A percentile compares a stretch with the other conserved stretches of the same genome.
Evolutionary conservation across 1,140 invertebrate genomes (phyloP).

Genomic region (Teleogryllus occipitalis): DNA sequence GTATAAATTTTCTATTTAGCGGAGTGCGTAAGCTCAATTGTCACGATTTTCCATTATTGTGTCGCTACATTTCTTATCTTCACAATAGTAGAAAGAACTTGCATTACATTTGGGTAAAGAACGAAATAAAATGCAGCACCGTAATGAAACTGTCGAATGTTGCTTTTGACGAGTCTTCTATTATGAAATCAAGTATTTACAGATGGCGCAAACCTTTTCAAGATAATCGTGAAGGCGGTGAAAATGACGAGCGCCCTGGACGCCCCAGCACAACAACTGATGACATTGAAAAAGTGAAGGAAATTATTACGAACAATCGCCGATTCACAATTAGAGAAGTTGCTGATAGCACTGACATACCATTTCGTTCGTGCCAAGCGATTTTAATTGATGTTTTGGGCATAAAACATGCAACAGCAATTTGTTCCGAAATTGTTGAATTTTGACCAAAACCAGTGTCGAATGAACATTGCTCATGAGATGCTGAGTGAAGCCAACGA

Average conservation of each 20-base stretch:
- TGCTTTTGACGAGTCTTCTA: neutral
- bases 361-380: neutral
- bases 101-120: neutral
- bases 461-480: neutral
- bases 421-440: neutral
- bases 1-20: too few relatives aligned
- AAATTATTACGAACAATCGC: constrained; percentile 28
- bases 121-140: neutral
- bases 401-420: neutral
- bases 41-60: neutral
- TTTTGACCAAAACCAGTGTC: neutral
- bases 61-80: too few relatives aligned
- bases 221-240: constrained; percentile 10
- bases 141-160: neutral
- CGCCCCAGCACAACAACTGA: neutral
- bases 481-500: neutral
- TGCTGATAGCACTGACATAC: constrained; percentile 22
- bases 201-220: constrained; percentile 21
- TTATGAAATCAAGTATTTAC: neutral
- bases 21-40: too few relatives aligned
- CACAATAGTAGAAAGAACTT: neutral
- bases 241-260: neutral
- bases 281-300: constrained; percentile 18
- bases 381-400: neutral
- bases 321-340: constrained; percentile 27